Percentiles rank a stretch among this genome's conserved stretches.
Evolutionary conservation across 1,140 invertebrate genomes (phyloP).

Genomic region (Eurosta solidaginis): DNA sequence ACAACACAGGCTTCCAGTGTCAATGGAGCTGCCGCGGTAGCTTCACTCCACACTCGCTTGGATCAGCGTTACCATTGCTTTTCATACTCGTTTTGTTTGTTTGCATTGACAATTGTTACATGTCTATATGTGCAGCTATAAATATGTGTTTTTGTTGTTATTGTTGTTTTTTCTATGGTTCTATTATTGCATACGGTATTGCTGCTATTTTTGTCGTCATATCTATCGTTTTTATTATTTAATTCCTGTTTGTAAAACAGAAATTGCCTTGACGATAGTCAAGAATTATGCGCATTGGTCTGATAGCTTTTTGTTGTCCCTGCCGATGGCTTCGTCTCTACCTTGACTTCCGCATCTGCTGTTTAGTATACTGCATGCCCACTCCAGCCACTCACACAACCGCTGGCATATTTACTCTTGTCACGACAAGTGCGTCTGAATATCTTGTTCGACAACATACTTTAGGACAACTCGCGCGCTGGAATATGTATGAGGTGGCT

Average conservation of each 20-base stretch:
- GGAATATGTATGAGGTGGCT: neutral
- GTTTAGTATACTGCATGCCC: too few relatives aligned
- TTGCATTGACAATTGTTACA: neutral
- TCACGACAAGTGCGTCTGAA: conserved; percentile 26
- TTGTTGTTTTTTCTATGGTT: neutral
- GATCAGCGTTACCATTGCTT: neutral
- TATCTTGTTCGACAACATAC: conserved; percentile 25
- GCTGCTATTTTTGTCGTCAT: conserved; percentile 1
- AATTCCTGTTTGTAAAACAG: conserved; percentile 17
- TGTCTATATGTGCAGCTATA: neutral
- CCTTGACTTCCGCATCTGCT: neutral
- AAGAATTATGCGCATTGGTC: conserved; percentile 24
- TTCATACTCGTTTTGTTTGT: neutral
- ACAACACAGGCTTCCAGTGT: neutral
- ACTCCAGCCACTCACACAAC: neutral
- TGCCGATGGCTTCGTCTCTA: neutral
- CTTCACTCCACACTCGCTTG: neutral
- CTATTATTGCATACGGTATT: neutral
- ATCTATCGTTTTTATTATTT: conserved; percentile 28
- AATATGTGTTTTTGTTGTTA: neutral
- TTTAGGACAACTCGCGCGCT: conserved; percentile 3
- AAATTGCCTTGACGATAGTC: conserved; percentile 24
- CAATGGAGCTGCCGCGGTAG: neutral
- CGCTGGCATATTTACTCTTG: neutral
- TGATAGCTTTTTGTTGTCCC: neutral